Evolutionary conservation across 2,797 vertebrate genomes (phyloP), one percentile per base, ranked within the genome.

Genomic region (Graptemys geographica): DNA sequence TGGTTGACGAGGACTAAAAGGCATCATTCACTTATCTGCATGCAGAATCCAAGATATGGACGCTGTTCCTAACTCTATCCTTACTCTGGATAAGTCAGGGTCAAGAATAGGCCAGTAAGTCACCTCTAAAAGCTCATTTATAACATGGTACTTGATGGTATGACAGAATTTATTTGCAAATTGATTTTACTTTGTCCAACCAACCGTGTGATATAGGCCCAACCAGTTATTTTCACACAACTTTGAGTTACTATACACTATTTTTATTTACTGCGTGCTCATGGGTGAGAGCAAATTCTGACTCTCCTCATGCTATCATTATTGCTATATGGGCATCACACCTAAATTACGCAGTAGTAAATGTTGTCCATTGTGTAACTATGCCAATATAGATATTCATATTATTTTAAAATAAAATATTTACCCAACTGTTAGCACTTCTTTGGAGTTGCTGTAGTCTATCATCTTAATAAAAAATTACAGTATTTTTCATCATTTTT

Each of bases 131-230:
- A 95, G 93, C 49, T 95, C 74, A 91, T 44, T 88, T 87, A 86
- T 94, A 91, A n/a, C 89, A 65, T 86, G 15, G 18, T 82, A 93
- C 1, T 28, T 2, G 3, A 90, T 94, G 15, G 41, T 90, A 90
- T 51, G 81, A 90, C 62, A 85, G 31, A 21, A 85, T 94, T 88
- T 94, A 85, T 93, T 95, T 90, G 55, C 88, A 96, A 79, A 93
- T 83, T 78, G 2, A 87, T 95, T 95, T 96, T 65, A 90, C 15
- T 52, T 88, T 82, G 47, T 82, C 65, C 88, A 94, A 65, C 89
- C 53, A 74, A 51, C 86, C 88, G 86, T 33, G 79, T 27, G 84
- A 8, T 59, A 94, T 78, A 5, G 49, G 10, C 10, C 28, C 83
- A 47, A 88, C 51, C 84, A 56, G 87, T 79, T 94, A 94, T 78